Conservation (phyloP, 1,140 invertebrate genomes). For the Cyclargus thomasi region DNA sequence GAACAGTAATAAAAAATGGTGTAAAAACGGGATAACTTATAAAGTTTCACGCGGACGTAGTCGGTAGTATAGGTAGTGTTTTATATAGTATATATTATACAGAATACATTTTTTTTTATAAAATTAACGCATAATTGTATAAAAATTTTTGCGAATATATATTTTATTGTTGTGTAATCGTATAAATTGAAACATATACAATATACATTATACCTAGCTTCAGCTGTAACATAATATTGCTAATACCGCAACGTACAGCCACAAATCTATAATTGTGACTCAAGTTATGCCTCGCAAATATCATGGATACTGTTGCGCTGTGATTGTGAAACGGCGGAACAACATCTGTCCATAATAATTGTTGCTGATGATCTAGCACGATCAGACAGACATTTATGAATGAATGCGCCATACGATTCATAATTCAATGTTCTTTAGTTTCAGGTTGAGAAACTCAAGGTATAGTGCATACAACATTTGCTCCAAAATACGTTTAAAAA, state of each 20-base stretch:
- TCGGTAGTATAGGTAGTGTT: too few species aligned
- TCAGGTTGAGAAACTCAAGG: not conserved
- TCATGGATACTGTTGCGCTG: not conserved
- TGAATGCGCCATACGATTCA: not conserved
- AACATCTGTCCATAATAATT: conserved; percentile 5
- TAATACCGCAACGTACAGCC: not conserved
- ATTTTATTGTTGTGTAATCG: too few species aligned
- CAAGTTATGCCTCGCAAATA: conserved; percentile 7
- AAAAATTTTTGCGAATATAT: too few species aligned
- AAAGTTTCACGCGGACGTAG: too few species aligned
- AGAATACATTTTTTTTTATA: too few species aligned
- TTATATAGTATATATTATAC: too few species aligned
- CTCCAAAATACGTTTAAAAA: too few species aligned
- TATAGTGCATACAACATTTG: not conserved
- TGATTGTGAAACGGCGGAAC: not conserved
- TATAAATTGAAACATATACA: too few species aligned
- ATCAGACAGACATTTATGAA: not conserved
- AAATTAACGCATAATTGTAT: too few species aligned
- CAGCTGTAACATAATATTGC: not conserved
- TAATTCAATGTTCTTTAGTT: not conserved
- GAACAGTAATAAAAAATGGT: too few species aligned
- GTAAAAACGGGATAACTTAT: too few species aligned
- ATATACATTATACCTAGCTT: not conserved
- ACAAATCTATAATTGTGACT: conserved; percentile 7
- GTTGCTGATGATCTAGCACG: not conserved